Conservation (phyloP, 2,888 invertebrate genomes). For the Panzeria rudis region DNA sequence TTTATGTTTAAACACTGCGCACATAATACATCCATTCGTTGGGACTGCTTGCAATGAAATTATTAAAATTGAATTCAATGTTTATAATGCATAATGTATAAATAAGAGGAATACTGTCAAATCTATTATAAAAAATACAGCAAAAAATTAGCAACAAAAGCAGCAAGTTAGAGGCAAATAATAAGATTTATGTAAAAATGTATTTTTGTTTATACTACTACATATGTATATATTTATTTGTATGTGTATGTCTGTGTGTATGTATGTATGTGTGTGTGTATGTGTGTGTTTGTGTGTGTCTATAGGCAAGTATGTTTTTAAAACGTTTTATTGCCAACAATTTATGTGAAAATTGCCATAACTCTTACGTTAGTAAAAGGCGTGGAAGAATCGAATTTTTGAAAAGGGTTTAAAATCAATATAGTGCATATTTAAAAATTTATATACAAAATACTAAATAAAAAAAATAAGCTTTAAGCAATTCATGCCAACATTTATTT, state of each 20-base stretch:
- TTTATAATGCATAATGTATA: constrained; percentile 64
- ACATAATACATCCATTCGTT: not conserved
- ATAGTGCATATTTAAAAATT: not conserved
- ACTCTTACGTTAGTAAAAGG: not conserved
- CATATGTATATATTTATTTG: not conserved
- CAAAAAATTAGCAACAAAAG: constrained; percentile 8
- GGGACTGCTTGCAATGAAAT: constrained; percentile 40
- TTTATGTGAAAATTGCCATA: constrained; percentile 55
- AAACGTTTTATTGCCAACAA: constrained; percentile 64
- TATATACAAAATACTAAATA: too few species aligned
- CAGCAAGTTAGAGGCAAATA: constrained; percentile 38
- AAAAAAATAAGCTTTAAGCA: too few species aligned
- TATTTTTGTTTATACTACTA: not conserved
- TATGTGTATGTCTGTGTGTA: constrained; percentile 19
- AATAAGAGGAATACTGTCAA: constrained; percentile 61
- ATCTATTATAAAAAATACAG: constrained; percentile 31
- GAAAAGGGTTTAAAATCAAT: not conserved
- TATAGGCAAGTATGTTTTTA: constrained; percentile 22
- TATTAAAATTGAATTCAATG: constrained; percentile 64
- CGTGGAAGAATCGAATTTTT: not conserved
- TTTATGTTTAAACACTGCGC: not conserved
- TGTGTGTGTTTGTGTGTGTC: constrained; percentile 12
- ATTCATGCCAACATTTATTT: too few species aligned
- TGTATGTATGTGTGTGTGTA: not conserved
- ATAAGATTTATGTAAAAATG: not conserved